A percentile compares a stretch with the other conserved stretches of the same genome.
Evolutionary conservation across 2,113 vertebrate genomes (phyloP).

Genomic region (Colistium nudipinnis): DNA sequence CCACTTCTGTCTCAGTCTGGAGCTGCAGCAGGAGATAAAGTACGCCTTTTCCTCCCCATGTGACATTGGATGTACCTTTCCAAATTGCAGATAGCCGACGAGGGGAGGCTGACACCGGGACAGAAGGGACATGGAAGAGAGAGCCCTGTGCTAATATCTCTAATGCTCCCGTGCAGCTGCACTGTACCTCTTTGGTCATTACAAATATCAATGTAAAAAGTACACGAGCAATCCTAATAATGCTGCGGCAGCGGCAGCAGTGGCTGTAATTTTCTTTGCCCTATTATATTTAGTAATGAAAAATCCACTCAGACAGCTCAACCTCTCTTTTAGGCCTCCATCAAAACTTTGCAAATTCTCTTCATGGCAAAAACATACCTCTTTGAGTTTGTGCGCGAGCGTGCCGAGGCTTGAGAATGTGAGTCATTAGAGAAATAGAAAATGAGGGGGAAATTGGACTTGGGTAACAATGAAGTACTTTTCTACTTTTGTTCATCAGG

Average conservation of each 20-base stretch:
- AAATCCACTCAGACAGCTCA: conserved; percentile 86
- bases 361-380: conserved; percentile 63
- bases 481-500: conserved; percentile 45
- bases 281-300: conserved; percentile 91
- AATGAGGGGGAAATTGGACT: conserved; percentile 87
- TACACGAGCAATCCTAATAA: conserved; percentile 75
- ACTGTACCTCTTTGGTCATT: conserved; percentile 71
- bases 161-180: conserved; percentile 70
- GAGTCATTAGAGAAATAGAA: conserved; percentile 87
- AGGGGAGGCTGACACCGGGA: conserved; percentile 42
- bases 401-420: conserved; percentile 82
- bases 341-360: conserved; percentile 87
- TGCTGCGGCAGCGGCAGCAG: conserved; percentile 74
- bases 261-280: conserved; percentile 85
- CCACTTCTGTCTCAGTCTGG: conserved; percentile 56
- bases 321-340: conserved; percentile 85
- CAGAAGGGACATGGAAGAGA: conserved; percentile 42
- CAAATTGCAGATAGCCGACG: conserved; percentile 66
- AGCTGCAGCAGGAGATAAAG: conserved; percentile 48
- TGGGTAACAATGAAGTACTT: conserved; percentile 59
- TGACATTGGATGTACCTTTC: conserved; percentile 65
- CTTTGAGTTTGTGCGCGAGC: conserved; percentile 67
- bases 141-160: conserved; percentile 72
- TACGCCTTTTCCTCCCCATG: conserved; percentile 51
- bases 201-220: conserved; percentile 73